phyloP scores from a whole-genome alignment of 1,140 invertebrate genomes.

The Euglossa dilemma region DNA sequence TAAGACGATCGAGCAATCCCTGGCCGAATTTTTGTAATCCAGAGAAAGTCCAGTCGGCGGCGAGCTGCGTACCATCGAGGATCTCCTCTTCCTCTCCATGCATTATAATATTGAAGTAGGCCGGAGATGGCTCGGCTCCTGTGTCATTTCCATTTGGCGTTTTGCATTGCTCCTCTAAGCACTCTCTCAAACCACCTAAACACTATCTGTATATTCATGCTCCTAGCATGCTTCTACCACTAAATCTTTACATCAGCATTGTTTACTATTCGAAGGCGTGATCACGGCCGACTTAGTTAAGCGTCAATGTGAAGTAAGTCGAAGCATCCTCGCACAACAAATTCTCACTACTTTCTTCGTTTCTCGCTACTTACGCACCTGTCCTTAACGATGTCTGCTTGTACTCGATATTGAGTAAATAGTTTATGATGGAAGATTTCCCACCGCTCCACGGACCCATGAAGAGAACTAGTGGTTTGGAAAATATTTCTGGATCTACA shows the following conservation, averaged over 20 bases:
- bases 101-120: constrained; percentile 96
- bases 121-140: constrained; percentile 96
- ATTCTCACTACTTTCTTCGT: constrained; percentile 7
- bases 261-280: constrained; percentile 3
- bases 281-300: constrained; percentile 34
- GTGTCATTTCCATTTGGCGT: constrained; percentile 70
- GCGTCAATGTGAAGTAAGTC: constrained; percentile 18
- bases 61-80: constrained; percentile 94
- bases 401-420: constrained; percentile 93
- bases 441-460: constrained; percentile 98
- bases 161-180: constrained; percentile 68
- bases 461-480: constrained; percentile 95
- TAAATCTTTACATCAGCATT: constrained; percentile 38
- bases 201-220: constrained; percentile 67
- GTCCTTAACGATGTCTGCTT: constrained; percentile 91
- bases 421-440: constrained; percentile 97
- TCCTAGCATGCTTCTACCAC: constrained; percentile 57
- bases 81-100: constrained; percentile 92
- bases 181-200: constrained; percentile 71
- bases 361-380: constrained; percentile 84
- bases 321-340: constrained; percentile 33
- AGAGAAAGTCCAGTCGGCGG: constrained; percentile 96
- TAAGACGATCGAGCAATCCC: constrained; percentile 93
- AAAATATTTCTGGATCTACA: constrained; percentile 95
- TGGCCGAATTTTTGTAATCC: constrained; percentile 97